Evolutionary conservation across 2,888 invertebrate species (phyloP), one percentile per base, ranked within the genome.

Genomic region (Punctoribates punctum): DNA sequence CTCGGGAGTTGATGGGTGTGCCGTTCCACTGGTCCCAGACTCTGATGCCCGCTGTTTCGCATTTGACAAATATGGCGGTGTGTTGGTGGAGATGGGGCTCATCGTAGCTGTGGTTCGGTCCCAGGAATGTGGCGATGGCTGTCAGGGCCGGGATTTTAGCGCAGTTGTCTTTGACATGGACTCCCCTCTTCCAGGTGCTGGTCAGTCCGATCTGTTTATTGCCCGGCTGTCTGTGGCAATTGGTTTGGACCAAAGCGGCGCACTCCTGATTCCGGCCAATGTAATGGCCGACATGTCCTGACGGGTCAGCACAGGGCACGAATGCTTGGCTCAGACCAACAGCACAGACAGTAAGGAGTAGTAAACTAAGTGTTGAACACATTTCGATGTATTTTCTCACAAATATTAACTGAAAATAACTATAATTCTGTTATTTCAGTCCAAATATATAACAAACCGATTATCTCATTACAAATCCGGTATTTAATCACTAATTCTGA

Each of bases 41-140:
- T 8, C 74, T 2, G 17, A 77, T 77, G 23, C 77, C 77, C 4
- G 1, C 65, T 0, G 29, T 20, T 9, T 57, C 74, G 38, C 77
- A 77, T 8, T 25, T 48, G 17, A 73, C 77, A n/a, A 77, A 77
- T 11, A 77, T 74, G 20, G 77, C 77, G 0, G 77, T 73, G 34
- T 77, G 77, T 57, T 73, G 73, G n/a, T 67, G 74, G 0, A 75
- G 48, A 51, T 75, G 70, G 2, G 75, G 70, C 48, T 75, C 75
- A 75, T 75, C 70, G 27, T 74, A 77, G 15, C 11, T 11, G n/a
- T 23, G 27, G n/a, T 67, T 73, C 1, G 73, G 67, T 23, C 77
- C 67, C 8, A 77, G 51, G 51, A 77, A 77, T 9, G 77, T 77
- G 4, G 77, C 77, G 23, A 77, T 77, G 0, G 77, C 77, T 34